Evolutionary conservation across 2,113 vertebrate genomes (phyloP).

Genomic region (Tonatia bakeri): DNA sequence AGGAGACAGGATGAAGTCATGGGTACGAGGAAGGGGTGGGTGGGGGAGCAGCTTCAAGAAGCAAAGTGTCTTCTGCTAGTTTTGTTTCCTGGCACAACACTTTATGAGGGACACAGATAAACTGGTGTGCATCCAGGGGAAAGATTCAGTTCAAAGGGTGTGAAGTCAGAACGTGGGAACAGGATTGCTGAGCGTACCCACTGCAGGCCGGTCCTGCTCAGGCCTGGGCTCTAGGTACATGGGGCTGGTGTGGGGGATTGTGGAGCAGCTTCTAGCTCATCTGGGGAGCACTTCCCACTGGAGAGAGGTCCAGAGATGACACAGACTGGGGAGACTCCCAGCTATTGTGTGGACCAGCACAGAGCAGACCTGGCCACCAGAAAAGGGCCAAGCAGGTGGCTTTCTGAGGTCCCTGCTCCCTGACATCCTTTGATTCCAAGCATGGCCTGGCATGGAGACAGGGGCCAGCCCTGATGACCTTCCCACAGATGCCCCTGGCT

Average conservation of each 20-base stretch:
- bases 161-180: not conserved
- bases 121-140: not conserved
- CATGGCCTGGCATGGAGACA: not conserved
- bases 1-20: not conserved
- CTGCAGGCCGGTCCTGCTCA: too few relatives aligned
- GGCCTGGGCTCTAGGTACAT: not conserved
- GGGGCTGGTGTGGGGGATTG: not conserved
- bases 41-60: rapidly evolving
- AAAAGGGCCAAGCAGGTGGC: not conserved
- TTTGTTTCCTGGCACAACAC: not conserved
- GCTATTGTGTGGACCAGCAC: not conserved
- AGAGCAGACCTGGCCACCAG: not conserved
- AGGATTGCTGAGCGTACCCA: rapidly evolving
- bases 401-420: not conserved
- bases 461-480: not conserved
- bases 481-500: not conserved
- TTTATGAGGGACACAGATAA: not conserved
- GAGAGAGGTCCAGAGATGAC: not conserved
- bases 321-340: not conserved
- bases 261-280: not conserved
- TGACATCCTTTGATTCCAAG: not conserved
- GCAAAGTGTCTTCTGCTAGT: not conserved
- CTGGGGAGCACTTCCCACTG: not conserved
- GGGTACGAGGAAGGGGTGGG: not conserved
- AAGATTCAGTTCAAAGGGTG: too few relatives aligned